Evolutionary conservation across 2,113 vertebrate genomes (phyloP), one percentile per base, ranked within the genome.

Genomic region (Muscicapa adusta): DNA sequence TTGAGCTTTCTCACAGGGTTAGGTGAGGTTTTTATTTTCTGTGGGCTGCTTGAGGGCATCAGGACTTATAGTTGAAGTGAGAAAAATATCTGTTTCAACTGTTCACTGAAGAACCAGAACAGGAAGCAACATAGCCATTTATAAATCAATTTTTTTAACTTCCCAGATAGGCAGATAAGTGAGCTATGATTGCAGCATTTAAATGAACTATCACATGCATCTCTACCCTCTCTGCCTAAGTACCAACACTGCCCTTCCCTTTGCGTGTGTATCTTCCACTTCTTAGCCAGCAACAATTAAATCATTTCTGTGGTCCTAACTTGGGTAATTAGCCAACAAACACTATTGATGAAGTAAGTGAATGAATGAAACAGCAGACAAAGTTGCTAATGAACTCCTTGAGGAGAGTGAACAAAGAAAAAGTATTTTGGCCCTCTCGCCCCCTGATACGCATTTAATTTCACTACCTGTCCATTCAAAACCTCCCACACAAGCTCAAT

Each of bases 391-490:
- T 83, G 58, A 93, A 83, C 63, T 94, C 31, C 78, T 94, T 71
- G 47, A 76, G 60, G 34, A 89, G 13, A 60, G 26, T 7, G 13
- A 63, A 74, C 54, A 89, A 85, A 73, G 42, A 58, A 83, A 73
- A 88, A 88, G 56, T 71, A 73, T 90, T 85, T 34, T 85, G 75
- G 47, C 47, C 29, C 31, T 80, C 60, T 77, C 0, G 0, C 18
- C 26, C 67, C 45, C 17, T 18, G 14, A 1, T 29, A 34, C 1
- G 2, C 33, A 40, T 85, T 96, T 93, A 83, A 85, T 90, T 89
- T 91, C 60, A 83, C 67, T 88, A 87, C 56, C 91, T 88, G 89
- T 76, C 91, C 93, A 85, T 80, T 96, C 67, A 74, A 83, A 94
- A 73, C 67, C 71, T 95, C 89, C 85, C 71, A 83, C 57, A 78